Evolutionary conservation across 2,888 invertebrate genomes (phyloP), one percentile per base, ranked within the genome.

Genomic region (Cheilosia pagana): DNA sequence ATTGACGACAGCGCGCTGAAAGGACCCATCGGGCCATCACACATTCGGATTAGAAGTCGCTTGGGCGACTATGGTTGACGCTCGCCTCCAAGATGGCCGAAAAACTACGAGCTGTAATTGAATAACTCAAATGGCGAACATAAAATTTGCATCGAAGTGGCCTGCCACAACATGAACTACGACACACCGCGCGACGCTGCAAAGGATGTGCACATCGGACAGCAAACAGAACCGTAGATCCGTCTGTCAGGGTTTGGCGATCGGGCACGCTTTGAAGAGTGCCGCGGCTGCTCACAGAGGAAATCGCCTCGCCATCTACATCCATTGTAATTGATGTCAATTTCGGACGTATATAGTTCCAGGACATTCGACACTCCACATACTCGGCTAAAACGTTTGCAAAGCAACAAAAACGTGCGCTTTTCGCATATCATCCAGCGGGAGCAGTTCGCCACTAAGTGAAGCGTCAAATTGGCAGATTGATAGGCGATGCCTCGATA

Each of bases 281-380:
- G 75, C 85, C 85, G 85, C 85, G 21, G 19, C 75, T 57, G 76
- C 81, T 71, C 75, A 81, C 81, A 71, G 48, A 71, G 65, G 50
- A 81, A 81, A 85, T 85, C 81, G 81, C 75, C 53, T 75, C 81
- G 60, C 75, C 75, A 85, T 85, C 85, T 76, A 76, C 75, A 85
- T 85, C 85, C 81, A 76, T 76, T 81, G 85, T 85, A 85, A 85
- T 85, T 81, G 85, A 85, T 85, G 85, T 85, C 85, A 85, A 85
- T 85, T 85, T 85, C 81, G 65, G 81, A 81, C 76, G 85, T 70
- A 70, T 74, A 67, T 63, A 70, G 75, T 79, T 79, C 23, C 65
- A n/a, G n/a, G n/a, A n/a, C n/a, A n/a, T n/a, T n/a, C n/a, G 63
- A 23, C 62, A 62, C 48, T 14, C 12, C 28, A 2, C 8, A 35